phyloP scores from a whole-genome alignment of 1,140 invertebrate genomes.

The Lysiphlebus fabarum region DNA sequence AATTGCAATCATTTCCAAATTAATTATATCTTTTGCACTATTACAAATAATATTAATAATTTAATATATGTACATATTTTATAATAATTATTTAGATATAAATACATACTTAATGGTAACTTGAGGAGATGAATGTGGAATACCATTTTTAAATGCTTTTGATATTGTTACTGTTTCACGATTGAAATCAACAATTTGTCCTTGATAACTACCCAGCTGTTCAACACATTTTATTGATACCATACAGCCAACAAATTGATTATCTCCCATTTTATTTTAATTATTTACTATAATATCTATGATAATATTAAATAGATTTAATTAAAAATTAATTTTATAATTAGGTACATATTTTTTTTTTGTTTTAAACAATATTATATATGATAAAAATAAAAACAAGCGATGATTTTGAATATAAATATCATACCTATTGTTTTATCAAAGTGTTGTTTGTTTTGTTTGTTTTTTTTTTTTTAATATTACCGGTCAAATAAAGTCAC shows the following conservation, averaged over 20 bases:
- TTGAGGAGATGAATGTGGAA: slow-evolving; percentile 62
- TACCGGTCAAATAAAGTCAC: too few species aligned
- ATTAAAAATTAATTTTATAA: too few species aligned
- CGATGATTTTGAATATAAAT: too few species aligned
- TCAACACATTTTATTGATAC: slow-evolving; percentile 76
- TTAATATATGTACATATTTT: slow-evolving; percentile 10
- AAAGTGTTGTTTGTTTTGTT: too few species aligned
- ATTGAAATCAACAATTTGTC: slow-evolving; percentile 73
- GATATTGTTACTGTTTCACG: slow-evolving; percentile 68
- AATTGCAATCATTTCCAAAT: slow-evolving; percentile 62
- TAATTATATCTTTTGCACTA: slow-evolving; percentile 62
- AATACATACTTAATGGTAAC: slow-evolving; percentile 58
- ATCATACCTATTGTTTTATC: too few species aligned
- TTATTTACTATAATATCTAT: not conserved
- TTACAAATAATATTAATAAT: slow-evolving; percentile 18
- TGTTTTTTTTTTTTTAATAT: too few species aligned
- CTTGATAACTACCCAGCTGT: slow-evolving; percentile 70
- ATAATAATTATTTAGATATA: not conserved
- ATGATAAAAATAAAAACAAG: too few species aligned
- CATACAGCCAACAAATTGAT: slow-evolving; percentile 69
- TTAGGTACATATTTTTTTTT: too few species aligned
- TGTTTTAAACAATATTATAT: too few species aligned
- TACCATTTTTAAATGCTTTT: slow-evolving; percentile 78
- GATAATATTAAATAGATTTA: slow-evolving; percentile 1
- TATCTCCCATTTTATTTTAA: slow-evolving; percentile 52